Conservation (phyloP, 2,888 invertebrate species). For the Trichopria drosophilae region DNA sequence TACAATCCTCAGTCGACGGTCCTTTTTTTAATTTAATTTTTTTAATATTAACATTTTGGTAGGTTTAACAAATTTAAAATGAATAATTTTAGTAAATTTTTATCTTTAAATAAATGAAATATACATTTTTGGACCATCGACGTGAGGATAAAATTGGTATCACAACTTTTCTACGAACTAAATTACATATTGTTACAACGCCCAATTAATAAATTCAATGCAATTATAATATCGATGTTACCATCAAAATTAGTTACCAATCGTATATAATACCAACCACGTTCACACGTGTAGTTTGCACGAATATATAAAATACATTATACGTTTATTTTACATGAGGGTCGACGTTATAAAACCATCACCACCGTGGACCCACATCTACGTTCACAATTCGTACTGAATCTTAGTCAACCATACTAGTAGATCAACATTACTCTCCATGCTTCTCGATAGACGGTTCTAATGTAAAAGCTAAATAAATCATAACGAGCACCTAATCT, state of each 20-base stretch:
- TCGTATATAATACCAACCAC: no score
- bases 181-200: constrained; percentile 41
- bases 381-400: no score
- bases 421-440: no score
- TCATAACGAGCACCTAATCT: constrained; percentile 37
- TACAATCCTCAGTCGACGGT: constrained; percentile 33
- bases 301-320: no score
- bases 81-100: constrained; percentile 5
- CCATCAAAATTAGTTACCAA: no score
- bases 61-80: background rate
- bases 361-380: constrained; percentile 48
- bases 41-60: background rate
- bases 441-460: no score
- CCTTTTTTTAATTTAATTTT: constrained; percentile 17
- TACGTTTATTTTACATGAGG: constrained; percentile 38
- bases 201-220: constrained; percentile 33
- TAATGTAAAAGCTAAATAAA: no score
- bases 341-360: constrained; percentile 53
- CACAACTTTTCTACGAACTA: constrained; percentile 46
- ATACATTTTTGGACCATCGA: constrained; percentile 20
- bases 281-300: no score
- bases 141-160: constrained; percentile 15
- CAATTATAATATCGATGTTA: constrained; percentile 33
- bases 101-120: constrained; percentile 11
- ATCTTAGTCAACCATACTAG: no score